These are phyloP conservation scores for Scortum barcoo DNA, from an alignment of 2,113 vertebrate species.

Conservation along the genomic window DNA sequence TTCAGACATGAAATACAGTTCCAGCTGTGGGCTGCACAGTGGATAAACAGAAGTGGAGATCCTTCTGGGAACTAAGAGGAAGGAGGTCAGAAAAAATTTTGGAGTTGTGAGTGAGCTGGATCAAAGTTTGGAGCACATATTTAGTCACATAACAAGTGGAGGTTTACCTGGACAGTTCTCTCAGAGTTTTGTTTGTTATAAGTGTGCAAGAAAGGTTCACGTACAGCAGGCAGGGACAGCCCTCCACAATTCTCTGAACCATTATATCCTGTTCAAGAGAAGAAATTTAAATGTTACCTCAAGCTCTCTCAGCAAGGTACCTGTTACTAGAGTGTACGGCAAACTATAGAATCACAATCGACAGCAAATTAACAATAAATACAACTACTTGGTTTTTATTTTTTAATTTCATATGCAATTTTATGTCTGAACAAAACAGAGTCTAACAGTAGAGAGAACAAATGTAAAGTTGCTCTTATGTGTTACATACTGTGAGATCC, in stretches of 20 bases:
- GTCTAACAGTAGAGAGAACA: no score
- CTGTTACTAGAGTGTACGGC: background rate
- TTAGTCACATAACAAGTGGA: background rate
- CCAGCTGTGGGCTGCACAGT: background rate
- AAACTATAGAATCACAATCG: background rate
- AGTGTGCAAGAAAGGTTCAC: conserved; percentile 87
- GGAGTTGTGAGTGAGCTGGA: background rate
- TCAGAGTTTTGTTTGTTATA: conserved; percentile 84
- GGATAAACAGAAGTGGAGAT: conserved; percentile 26
- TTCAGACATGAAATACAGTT: conserved; percentile 13
- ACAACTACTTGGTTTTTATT: background rate
- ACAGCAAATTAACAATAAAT: background rate
- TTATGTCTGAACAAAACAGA: no score
- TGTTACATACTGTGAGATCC: background rate
- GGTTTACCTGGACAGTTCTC: conserved; percentile 84
- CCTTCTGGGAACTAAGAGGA: conserved; percentile 32
- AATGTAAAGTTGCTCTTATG: background rate
- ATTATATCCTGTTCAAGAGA: conserved; percentile 83
- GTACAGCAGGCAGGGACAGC: conserved; percentile 86
- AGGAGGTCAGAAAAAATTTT: conserved; percentile 7
- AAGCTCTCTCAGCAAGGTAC: background rate
- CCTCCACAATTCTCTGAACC: conserved; percentile 84
- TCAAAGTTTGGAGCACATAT: background rate
- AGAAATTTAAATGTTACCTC: conserved; percentile 25
- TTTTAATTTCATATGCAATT: background rate